Base-by-base conservation (phyloP, 2,888 invertebrate genomes). In the Rotaria socialis region DNA sequence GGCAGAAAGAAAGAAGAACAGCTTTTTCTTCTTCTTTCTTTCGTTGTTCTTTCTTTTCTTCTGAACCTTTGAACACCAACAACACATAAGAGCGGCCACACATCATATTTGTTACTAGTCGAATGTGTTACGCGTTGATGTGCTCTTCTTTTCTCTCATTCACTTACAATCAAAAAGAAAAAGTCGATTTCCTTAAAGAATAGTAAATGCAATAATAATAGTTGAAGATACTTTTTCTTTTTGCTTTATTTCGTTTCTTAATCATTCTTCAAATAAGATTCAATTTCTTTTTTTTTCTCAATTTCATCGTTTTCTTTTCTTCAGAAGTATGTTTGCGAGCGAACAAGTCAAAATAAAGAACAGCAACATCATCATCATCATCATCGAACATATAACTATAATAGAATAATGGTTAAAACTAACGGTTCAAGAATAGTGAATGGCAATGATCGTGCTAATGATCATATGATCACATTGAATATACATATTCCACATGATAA, bases 291-390 rank as follows among this genome's bases (percentile, higher is more conserved):
- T 35, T 35, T 35, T 67, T 80, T 80, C 47, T 80, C 80, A 47
- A 35, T 67, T 35, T 47, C 50, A 50, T 80, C 47, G 10, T 24
- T n/a, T 80, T 47, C 19, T 80, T 14, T 27, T 67, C n/a, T 67
- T 67, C 16, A 80, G 80, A 80, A 80, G 80, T 80, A 80, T 80
- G 80, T 80, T 80, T 80, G 43, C 47, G n/a, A 80, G 47, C 24
- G n/a, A n/a, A 43, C 80, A 80, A 47, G 10, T 47, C 47, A 80
- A 24, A 80, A n/a, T 80, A 24, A 35, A 16, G 47, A 80, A 41
- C 35, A 80, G 24, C 43, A 75, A 16, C 19, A 75, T 4, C 22
- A 75, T 11, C 75, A 75, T 24, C 43, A 75, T 24, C 43, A 43
- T 22, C 43, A 43, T 43, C 41, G n/a, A 11, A 47, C 24, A 47